Percentiles rank a stretch among this genome's conserved stretches.
Evolutionary conservation across 2,113 vertebrate species (phyloP).

Genomic region (Mola mola): DNA sequence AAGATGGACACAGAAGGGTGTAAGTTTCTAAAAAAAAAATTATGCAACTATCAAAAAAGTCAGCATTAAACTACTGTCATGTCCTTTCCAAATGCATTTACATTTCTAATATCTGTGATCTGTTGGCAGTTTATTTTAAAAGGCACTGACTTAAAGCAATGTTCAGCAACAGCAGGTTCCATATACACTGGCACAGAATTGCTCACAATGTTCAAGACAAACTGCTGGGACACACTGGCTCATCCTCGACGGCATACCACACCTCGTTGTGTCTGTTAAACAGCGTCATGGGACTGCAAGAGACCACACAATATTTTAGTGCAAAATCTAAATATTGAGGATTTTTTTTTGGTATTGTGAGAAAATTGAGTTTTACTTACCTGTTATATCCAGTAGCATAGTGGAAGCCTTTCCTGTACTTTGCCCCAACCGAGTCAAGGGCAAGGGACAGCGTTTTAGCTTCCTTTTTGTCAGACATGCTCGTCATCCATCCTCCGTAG

Average conservation of each 20-base stretch:
- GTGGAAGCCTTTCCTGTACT: constrained; percentile 50
- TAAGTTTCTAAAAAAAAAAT: too few relatives aligned
- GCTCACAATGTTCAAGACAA: constrained; percentile 1
- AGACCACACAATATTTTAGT: constrained; percentile 46
- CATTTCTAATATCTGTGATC: too few relatives aligned
- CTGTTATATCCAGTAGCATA: constrained; percentile 77
- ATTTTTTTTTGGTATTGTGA: background rate
- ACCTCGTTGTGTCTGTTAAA: constrained; percentile 78
- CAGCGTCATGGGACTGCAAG: constrained; percentile 73
- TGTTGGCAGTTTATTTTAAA: too few relatives aligned
- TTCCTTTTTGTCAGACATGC: background rate
- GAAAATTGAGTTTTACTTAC: constrained; percentile 42
- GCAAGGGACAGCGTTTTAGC: constrained; percentile 1
- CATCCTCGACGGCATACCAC: constrained; percentile 67
- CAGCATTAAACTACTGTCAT: too few relatives aligned
- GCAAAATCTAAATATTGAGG: background rate
- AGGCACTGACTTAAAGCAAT: too few relatives aligned
- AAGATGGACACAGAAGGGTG: too few relatives aligned
- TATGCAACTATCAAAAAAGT: too few relatives aligned
- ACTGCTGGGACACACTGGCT: constrained; percentile 22
- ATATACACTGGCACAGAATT: too few relatives aligned
- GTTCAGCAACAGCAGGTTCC: too few relatives aligned
- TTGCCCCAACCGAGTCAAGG: constrained; percentile 54
- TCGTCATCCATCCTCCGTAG: constrained; percentile 67
- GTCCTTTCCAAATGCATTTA: too few relatives aligned